Evolutionary conservation across 2,888 invertebrate genomes (phyloP).

Genomic region (Ectemnius cavifrons): DNA sequence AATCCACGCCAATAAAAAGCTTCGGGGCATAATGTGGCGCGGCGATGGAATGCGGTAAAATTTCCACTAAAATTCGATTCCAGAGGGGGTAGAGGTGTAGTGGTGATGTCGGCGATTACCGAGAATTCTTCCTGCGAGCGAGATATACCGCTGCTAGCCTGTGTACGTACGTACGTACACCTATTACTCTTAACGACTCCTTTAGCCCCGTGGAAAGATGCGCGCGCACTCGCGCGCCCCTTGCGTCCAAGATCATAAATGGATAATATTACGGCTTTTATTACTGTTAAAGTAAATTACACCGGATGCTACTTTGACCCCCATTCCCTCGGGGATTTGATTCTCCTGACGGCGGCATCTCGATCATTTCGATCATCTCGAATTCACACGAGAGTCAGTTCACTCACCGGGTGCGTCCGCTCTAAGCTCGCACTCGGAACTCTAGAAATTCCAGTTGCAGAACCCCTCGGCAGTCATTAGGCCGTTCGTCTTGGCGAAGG

Average conservation of each 20-base stretch:
- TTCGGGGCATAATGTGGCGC: slow-evolving; percentile 33
- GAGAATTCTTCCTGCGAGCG: slow-evolving; percentile 50
- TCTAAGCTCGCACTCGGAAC: too few relatives aligned
- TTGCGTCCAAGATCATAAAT: slow-evolving; percentile 38
- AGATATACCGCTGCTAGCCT: slow-evolving; percentile 25
- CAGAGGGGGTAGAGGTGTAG: slow-evolving; percentile 4
- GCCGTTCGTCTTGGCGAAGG: background rate
- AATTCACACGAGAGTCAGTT: background rate
- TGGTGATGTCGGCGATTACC: slow-evolving; percentile 46
- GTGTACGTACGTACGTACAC: slow-evolving; percentile 32
- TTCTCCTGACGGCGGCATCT: background rate
- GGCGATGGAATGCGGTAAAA: slow-evolving; percentile 50
- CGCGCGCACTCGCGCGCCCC: slow-evolving; percentile 28
- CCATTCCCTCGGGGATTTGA: slow-evolving; percentile 29
- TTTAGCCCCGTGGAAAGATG: slow-evolving; percentile 37
- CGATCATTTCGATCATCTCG: slow-evolving; percentile 1
- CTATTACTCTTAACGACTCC: slow-evolving; percentile 57
- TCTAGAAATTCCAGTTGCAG: too few relatives aligned
- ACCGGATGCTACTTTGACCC: slow-evolving; percentile 20
- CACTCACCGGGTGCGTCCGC: too few relatives aligned
- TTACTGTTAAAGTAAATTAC: slow-evolving; percentile 56
- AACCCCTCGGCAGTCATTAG: background rate
- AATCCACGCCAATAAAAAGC: slow-evolving; percentile 47
- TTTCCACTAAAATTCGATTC: slow-evolving; percentile 58
- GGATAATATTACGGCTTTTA: slow-evolving; percentile 54